phyloP scores from a whole-genome alignment of 2,797 vertebrate genomes.

The Urocyon cinereoargenteus region DNA sequence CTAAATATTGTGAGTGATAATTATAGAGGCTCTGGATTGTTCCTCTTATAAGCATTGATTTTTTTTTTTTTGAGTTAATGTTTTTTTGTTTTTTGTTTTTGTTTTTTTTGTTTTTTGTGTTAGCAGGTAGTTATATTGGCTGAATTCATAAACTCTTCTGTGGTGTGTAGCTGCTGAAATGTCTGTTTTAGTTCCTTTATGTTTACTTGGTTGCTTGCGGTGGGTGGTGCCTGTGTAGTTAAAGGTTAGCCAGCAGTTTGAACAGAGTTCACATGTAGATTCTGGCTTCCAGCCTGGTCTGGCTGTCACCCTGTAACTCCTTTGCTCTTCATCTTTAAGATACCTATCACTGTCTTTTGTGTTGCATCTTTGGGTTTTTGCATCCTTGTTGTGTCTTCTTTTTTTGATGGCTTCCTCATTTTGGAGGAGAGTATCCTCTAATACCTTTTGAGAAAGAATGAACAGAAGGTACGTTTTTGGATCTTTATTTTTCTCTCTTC shows the following conservation, averaged over 20 bases:
- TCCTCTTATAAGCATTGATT: not conserved
- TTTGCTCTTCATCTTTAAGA: not conserved
- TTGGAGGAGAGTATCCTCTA: not conserved
- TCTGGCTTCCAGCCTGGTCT: not conserved
- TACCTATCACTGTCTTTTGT: not conserved
- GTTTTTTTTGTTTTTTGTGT: not conserved
- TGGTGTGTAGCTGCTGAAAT: not conserved
- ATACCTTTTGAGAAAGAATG: not conserved
- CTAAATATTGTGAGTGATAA: not conserved
- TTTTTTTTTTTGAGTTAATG: not conserved
- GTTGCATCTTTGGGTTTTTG: not conserved
- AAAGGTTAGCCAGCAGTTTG: not conserved
- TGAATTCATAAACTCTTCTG: not conserved
- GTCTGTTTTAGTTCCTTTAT: not conserved
- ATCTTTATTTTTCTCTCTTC: not conserved
- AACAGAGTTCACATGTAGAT: not conserved
- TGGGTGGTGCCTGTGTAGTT: not conserved
- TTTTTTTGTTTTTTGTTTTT: not conserved
- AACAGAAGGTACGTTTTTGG: not conserved
- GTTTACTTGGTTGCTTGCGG: not conserved
- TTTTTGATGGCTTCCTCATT: not conserved
- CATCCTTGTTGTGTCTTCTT: not conserved
- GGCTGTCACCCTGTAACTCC: not conserved
- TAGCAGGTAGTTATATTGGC: not conserved
- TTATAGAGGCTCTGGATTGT: not conserved